Percentiles rank a stretch among this genome's conserved stretches.
Evolutionary conservation across 2,888 invertebrate genomes (phyloP).

Genomic region (Bhutanitis thaidina): DNA sequence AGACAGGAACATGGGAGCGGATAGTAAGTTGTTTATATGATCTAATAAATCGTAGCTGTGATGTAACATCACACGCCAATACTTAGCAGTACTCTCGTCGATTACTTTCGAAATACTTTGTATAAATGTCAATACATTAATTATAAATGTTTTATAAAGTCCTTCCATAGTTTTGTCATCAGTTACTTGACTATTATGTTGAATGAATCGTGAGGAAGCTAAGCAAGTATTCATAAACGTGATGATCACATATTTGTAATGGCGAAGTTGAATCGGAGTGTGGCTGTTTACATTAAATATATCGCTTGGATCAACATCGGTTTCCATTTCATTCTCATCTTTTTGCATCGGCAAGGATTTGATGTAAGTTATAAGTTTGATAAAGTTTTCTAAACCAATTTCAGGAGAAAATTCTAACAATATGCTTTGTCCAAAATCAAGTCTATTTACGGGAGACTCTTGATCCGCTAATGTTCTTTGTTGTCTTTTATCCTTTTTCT

Average conservation of each 20-base stretch:
- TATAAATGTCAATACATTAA: conserved; percentile 84
- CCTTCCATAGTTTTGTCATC: conserved; percentile 76
- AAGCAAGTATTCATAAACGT: conserved; percentile 86
- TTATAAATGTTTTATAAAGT: conserved; percentile 84
- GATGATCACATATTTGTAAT: conserved; percentile 90
- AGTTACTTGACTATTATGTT: conserved; percentile 78
- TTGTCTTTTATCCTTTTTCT: conserved; percentile 50
- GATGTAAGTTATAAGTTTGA: conserved; percentile 83
- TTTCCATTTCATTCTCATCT: conserved; percentile 68
- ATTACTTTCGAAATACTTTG: conserved; percentile 82
- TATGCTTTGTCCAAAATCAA: conserved; percentile 85
- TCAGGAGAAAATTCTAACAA: conserved; percentile 83
- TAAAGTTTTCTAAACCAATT: conserved; percentile 82
- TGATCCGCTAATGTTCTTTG: conserved; percentile 55
- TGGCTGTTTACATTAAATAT: conserved; percentile 83
- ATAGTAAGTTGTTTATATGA: conserved; percentile 88
- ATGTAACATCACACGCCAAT: conserved; percentile 90
- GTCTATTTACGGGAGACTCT: conserved; percentile 74
- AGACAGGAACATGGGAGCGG: conserved; percentile 88
- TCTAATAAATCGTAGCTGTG: conserved; percentile 90
- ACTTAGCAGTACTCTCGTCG: conserved; percentile 84
- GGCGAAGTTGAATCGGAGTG: conserved; percentile 87
- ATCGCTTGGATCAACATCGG: conserved; percentile 58
- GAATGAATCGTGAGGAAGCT: conserved; percentile 84
- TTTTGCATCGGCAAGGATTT: conserved; percentile 83